Evolutionary conservation across 2,113 vertebrate genomes (phyloP), one percentile per base, ranked within the genome.

Genomic region (Rhabdomys dilectus): DNA sequence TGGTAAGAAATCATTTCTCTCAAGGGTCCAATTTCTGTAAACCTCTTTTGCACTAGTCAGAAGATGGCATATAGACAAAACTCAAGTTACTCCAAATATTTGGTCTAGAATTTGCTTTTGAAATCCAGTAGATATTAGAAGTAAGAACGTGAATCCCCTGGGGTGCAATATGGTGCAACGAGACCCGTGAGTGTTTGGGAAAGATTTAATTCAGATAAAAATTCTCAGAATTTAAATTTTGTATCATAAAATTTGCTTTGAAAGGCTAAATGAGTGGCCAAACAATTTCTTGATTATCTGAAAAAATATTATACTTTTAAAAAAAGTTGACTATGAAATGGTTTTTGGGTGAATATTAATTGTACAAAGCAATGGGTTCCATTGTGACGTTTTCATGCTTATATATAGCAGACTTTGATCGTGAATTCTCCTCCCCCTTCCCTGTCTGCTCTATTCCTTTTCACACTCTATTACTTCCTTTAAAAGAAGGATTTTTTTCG

Each of bases 41-140:
- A 96, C 70, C 17, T 91, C 93, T 93, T 97, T 97, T 98, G 93
- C 98, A 95, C 48, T 60, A 97, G 53, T 24, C 96, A 98, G 96
- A 98, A 98, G 97, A 98, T 98, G 98, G 97, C 95, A 96, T 98
- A 98, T 98, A 96, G 97, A 88, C 72, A 98, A 98, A 99, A 98
- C 98, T 99, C 97, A 98, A 98, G 89, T 98, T 99, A 98, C 98
- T 98, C 95, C 97, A 98, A 98, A 98, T 98, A 98, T 99, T 99
- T 99, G 97, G 98, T 98, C 98, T 98, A 97, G 97, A 97, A 95
- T 98, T 98, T 98, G 97, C 97, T 60, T 98, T 98, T 98, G 96
- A 97, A 98, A 97, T 98, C 97, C 97, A 96, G 92, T 98, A 95
- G 97, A 97, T 98, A 98, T 98, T 98, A 98, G 97, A 95, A 97